Evolutionary conservation across 1,140 invertebrate species (phyloP), one percentile per base, ranked within the genome.

Genomic region (Olivierus martensii): DNA sequence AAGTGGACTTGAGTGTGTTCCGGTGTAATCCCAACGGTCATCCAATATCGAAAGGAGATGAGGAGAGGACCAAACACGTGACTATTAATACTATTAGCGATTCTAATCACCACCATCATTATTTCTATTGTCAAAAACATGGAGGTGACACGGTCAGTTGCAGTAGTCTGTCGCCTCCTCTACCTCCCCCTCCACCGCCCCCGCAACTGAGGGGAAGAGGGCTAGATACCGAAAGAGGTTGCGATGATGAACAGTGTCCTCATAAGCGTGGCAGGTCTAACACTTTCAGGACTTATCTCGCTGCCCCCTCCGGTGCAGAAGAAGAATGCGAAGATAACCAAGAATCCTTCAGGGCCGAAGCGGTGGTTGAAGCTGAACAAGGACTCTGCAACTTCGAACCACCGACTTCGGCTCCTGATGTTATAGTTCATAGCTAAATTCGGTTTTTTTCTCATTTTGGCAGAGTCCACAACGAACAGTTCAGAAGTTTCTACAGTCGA

Each of bases 391-490:
- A 80, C 48, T 59, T 59, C 46, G 53, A 56, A 19, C 49, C 49
- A 18, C 56, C 58, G n/a, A 46, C 54, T 14, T 59, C 58, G 28
- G 58, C 58, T 5, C 58, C 58, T 12, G 58, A 59, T 41, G 58
- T 59, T 28, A 54, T 59, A 60, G 82, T 83, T 61, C 83, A 81
- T 15, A 82, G 83, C 77, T 84, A 80, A 84, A 77, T 45, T 41
- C 5, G 12, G 4, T 28, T 9, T 28, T 28, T 28, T 9, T 9
- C 28, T 28, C 28, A 28, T 28, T 28, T 28, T 28, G 28, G 28
- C 28, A 28, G 28, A 28, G 28, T 28, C 28, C 28, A 28, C 28
- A 28, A 28, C 28, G 28, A 28, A 28, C 28, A 28, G 28, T 28
- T 28, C 28, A 28, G 2, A 9, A 4, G 9, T 28, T 28, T 28